A percentile compares a stretch with the other conserved stretches of the same genome.
These are phyloP conservation scores for Lasius platythorax DNA, from an alignment of 2,888 invertebrate species.

Conservation along the genomic window DNA sequence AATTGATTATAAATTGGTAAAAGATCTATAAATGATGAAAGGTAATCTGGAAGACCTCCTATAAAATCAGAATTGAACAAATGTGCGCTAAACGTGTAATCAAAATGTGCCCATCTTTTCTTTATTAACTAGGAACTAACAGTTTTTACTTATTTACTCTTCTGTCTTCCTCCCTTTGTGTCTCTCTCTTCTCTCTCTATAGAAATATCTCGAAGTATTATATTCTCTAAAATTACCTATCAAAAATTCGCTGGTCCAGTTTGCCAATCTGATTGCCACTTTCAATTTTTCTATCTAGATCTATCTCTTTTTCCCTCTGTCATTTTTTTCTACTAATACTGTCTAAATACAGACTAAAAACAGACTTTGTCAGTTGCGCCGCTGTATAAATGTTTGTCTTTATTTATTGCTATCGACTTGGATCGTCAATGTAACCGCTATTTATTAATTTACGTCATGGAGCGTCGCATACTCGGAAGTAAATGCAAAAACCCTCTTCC, in stretches of 20 bases:
- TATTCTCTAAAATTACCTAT: slow-evolving; percentile 70
- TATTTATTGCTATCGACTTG: slow-evolving; percentile 78
- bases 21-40: background rate
- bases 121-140: slow-evolving; percentile 79
- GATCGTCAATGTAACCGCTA: slow-evolving; percentile 12
- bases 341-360: slow-evolving; percentile 78
- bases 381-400: slow-evolving; percentile 59
- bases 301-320: background rate
- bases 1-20: slow-evolving; percentile 10
- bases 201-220: slow-evolving; percentile 68
- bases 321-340: slow-evolving; percentile 76
- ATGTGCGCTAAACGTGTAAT: slow-evolving; percentile 28
- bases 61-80: slow-evolving; percentile 25
- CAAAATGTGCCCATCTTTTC: slow-evolving; percentile 73
- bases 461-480: slow-evolving; percentile 66
- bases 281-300: slow-evolving; percentile 55
- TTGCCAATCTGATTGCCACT: slow-evolving; percentile 77
- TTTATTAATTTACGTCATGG: slow-evolving; percentile 77
- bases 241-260: slow-evolving; percentile 76
- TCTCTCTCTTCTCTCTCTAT: slow-evolving; percentile 61
- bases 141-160: slow-evolving; percentile 73
- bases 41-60: background rate
- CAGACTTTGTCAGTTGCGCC: slow-evolving; percentile 61
- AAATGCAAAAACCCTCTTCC: slow-evolving; percentile 43
- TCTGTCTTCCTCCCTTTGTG: slow-evolving; percentile 41